Evolutionary conservation across 1,140 invertebrate genomes (phyloP), one percentile per base, ranked within the genome.

Genomic region (Drosophila pachea): DNA sequence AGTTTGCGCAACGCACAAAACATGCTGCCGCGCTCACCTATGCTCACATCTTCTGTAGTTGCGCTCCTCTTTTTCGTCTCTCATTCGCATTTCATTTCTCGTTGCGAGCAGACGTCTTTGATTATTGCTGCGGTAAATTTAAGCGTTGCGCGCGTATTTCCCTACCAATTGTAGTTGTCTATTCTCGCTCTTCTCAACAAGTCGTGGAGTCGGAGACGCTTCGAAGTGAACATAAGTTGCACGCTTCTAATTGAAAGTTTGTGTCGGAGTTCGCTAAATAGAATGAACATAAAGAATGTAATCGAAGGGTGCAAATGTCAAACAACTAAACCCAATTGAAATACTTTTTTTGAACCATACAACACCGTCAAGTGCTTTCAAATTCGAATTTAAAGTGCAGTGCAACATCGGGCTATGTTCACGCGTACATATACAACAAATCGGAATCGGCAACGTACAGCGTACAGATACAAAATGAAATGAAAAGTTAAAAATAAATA

Each of bases 401-500:
- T 71, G 68, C 40, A 66, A 53, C 54, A 53, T 35, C 40, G 45
- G 43, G 58, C 33, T 63, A 53, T 63, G 43, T 35, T 40, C 48
- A 53, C 43, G 48, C 31, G 59, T 32, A 47, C 59, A 50, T 53
- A 55, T 71, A 50, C 68, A 22, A 66, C 35, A 72, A 62, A 61
- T 62, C 36, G 36, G 50, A 66, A 66, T 66, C 62, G 54, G 53
- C 48, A 60, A 43, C 62, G 64, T 45, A 61, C 48, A 60, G 35
- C 62, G 64, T 45, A 61, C 75, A 83, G 79, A 78, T 67, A 73
- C 73, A 73, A 84, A 84, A 84, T 76, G 79, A 84, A 84, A 84
- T 84, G 81, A 84, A 84, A 84, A 84, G 79, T 84, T 84, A 84
- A 60, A 84, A 84, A 84, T 84, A 84, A 84, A 84, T 84, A 84